Base-by-base conservation (phyloP, 1,140 invertebrate species). In the Rhagoletis pomonella region DNA sequence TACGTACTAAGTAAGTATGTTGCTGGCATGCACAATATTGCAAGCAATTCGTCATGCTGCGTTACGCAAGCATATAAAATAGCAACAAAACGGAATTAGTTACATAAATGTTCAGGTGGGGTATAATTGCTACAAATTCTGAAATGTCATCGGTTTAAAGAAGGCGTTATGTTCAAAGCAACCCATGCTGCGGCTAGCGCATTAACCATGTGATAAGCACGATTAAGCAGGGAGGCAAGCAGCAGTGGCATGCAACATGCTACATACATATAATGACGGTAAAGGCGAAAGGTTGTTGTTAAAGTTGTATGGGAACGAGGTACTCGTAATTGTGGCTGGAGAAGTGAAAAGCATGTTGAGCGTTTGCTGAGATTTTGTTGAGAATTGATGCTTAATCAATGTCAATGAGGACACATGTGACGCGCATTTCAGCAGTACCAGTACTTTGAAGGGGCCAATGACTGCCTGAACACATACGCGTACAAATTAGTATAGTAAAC, bases 41-140 rank as follows among this genome's bases (percentile, higher is more conserved):
- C 73, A 81, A 58, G 50, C 47, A 42, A 81, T 58, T 81, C 73
- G 73, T 81, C 73, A 81, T 81, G 73, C 73, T 81, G 73, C 47
- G 73, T 81, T 58, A 47, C 47, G 73, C 19, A 19, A 6, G 19
- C 44, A 81, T 81, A 81, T 19, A 77, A 19, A 50, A 50, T 50
- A 50, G 47, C 47, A 55, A 81, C 29, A 29, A 29, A 81, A 42
- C 14, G 29, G 44, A 55, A 2, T 19, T 5, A 55, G 10, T n/a
- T 1, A 81, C 29, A 29, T 29, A 29, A 29, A 29, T 29, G 19
- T n/a, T 19, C 73, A 81, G 50, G 73, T 81, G 73, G 47, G 73
- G 73, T 42, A 81, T 81, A 81, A 81, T 81, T 77, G 47, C 73
- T 77, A 77, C 73, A 77, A 77, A 77, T 50, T 50, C 73, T 77